These are phyloP conservation scores for Sapajus apella DNA, from an alignment of 2,113 vertebrate genomes.

Conservation along the genomic window DNA sequence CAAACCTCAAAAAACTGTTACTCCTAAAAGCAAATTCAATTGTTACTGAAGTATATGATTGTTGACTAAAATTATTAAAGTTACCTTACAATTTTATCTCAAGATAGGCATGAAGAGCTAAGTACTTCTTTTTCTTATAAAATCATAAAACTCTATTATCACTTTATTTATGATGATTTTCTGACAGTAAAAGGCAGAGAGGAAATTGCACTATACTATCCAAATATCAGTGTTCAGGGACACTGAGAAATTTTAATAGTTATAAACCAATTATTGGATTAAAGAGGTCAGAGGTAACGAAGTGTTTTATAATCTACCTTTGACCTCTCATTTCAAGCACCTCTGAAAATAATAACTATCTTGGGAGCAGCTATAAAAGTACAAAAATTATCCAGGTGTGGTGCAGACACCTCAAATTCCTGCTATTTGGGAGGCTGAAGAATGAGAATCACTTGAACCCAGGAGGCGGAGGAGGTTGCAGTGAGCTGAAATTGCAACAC, in stretches of 20 bases:
- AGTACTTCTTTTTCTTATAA: neutral
- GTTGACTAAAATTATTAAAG: neutral
- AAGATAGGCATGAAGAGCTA: neutral
- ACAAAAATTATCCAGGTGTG: too few relatives aligned
- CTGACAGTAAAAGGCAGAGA: constrained; percentile 31
- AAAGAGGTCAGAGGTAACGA: constrained; percentile 38
- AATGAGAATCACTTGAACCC: too few relatives aligned
- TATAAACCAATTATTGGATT: constrained; percentile 59
- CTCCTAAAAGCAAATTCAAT: constrained; percentile 21
- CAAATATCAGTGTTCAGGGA: neutral
- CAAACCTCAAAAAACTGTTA: neutral
- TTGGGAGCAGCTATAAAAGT: constrained; percentile 11
- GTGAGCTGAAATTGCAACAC: too few relatives aligned
- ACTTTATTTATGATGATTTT: constrained; percentile 45
- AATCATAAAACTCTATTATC: constrained; percentile 25
- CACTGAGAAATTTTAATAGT: constrained; percentile 29
- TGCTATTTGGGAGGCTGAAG: too few relatives aligned
- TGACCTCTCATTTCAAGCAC: neutral
- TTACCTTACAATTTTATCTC: neutral
- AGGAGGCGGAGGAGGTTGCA: too few relatives aligned
- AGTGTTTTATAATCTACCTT: neutral
- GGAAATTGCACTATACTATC: neutral
- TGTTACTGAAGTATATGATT: constrained; percentile 6
- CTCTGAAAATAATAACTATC: neutral
- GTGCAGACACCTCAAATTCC: too few relatives aligned